Percentiles rank a stretch among this genome's conserved stretches.
Conservation (phyloP, 2,797 vertebrate genomes). For the Arctocebus calabarensis region DNA sequence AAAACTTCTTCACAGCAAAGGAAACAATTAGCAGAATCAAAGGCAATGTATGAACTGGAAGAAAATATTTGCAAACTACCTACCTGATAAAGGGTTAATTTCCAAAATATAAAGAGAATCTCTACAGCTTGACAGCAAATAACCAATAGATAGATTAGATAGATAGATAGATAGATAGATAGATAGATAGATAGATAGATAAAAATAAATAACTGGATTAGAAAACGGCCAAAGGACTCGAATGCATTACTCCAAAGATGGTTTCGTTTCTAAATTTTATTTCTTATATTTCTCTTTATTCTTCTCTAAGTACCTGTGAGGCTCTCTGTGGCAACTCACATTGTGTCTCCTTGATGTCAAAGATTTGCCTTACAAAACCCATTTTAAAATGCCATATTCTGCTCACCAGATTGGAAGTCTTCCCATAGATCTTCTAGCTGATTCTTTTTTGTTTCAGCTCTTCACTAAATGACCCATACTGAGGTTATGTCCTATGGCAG, state of each 20-base stretch:
- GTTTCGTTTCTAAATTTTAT: conserved; percentile 6
- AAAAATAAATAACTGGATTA: not conserved
- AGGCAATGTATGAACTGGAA: not conserved
- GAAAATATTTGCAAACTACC: not conserved
- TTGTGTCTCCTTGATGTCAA: not conserved
- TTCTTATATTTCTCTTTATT: not conserved
- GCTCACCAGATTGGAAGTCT: not conserved
- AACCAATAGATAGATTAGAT: not conserved
- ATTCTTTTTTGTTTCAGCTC: not conserved
- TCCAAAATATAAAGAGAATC: not conserved
- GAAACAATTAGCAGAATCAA: not conserved
- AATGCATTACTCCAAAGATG: not conserved
- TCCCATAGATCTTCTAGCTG: not conserved
- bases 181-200: too few relatives aligned
- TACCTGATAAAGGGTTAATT: not conserved
- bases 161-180: too few relatives aligned
- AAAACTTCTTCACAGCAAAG: not conserved
- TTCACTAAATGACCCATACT: not conserved
- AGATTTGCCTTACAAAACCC: not conserved
- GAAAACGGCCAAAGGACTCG: not conserved
- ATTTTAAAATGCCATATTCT: conserved; percentile 21
- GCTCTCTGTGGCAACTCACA: not conserved
- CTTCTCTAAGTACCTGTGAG: conserved; percentile 43
- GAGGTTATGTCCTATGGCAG: not conserved
- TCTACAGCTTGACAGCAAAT: not conserved